phyloP scores from a whole-genome alignment of 2,888 invertebrate species.

The Octonoba sinensis region DNA sequence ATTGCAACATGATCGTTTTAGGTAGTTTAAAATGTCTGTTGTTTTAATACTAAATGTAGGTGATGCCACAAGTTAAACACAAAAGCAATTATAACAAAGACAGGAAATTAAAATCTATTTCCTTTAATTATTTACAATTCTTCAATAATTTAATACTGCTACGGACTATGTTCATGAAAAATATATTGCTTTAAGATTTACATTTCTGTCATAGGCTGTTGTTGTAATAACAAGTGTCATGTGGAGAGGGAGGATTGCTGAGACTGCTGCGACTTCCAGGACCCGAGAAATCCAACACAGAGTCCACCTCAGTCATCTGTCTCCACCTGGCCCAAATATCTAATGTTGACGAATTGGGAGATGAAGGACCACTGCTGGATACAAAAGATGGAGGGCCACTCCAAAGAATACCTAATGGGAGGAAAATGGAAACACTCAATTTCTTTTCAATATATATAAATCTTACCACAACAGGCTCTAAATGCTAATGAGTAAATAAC shows the following conservation, averaged over 20 bases:
- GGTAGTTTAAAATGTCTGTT: no score
- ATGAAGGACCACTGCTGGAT: conserved; percentile 82
- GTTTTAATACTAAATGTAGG: no score
- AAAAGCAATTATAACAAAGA: no score
- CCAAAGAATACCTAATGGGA: conserved; percentile 77
- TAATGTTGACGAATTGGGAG: conserved; percentile 78
- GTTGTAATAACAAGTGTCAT: conserved; percentile 63
- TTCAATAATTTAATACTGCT: no score
- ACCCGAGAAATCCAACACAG: conserved; percentile 56
- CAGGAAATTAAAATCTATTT: no score
- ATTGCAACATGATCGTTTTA: no score
- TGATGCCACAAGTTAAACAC: no score
- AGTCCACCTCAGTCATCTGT: conserved; percentile 66
- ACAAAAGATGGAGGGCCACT: conserved; percentile 87
- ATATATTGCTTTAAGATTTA: neutral
- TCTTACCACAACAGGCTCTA: no score
- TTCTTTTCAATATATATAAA: no score
- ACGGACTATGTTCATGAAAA: neutral
- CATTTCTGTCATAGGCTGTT: conserved; percentile 53
- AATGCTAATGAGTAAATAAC: no score
- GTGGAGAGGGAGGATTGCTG: conserved; percentile 66
- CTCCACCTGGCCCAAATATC: conserved; percentile 67
- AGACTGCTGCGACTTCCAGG: conserved; percentile 63
- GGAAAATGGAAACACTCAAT: neutral
- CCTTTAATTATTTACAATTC: no score